Percentiles rank a stretch among this genome's conserved stretches.
Conservation (phyloP, 2,113 vertebrate species). For the Nothobranchius furzeri region DNA sequence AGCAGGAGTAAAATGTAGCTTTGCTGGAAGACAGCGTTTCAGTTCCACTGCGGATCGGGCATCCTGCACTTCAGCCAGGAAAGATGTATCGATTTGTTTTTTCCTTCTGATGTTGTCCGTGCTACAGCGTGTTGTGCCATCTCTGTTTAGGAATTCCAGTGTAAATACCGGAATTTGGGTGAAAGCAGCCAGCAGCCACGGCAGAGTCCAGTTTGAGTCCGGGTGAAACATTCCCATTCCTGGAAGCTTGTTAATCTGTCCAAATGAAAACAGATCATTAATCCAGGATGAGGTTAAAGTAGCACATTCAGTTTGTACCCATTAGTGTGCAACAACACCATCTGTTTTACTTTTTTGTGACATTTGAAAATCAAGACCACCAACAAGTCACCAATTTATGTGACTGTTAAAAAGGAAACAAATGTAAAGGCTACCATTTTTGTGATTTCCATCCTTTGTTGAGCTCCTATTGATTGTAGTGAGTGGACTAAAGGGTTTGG, state of each 20-base stretch:
- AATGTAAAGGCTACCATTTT: too few relatives aligned
- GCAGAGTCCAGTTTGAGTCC: background rate
- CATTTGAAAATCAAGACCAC: too few relatives aligned
- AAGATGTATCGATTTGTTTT: slow-evolving; percentile 38
- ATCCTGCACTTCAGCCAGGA: background rate
- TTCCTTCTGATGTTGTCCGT: slow-evolving; percentile 5
- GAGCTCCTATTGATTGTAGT: too few relatives aligned
- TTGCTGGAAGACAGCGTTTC: slow-evolving; percentile 28
- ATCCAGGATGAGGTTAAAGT: too few relatives aligned
- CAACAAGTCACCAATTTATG: too few relatives aligned
- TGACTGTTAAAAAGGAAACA: too few relatives aligned
- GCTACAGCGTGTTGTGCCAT: background rate
- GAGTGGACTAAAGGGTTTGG: too few relatives aligned
- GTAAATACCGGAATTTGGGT: too few relatives aligned
- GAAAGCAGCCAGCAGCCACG: background rate
- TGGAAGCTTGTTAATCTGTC: too few relatives aligned
- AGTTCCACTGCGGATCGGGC: slow-evolving; percentile 14
- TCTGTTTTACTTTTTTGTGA: too few relatives aligned
- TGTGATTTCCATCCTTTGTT: too few relatives aligned
- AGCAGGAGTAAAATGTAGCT: slow-evolving; percentile 54
- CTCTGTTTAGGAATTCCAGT: slow-evolving; percentile 1
- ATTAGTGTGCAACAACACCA: background rate
- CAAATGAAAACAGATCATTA: background rate
- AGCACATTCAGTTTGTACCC: too few relatives aligned
- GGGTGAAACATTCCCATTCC: background rate